These are phyloP conservation scores for Drosophila paulistorum DNA, from an alignment of 1,140 invertebrate genomes.

Conservation along the genomic window DNA sequence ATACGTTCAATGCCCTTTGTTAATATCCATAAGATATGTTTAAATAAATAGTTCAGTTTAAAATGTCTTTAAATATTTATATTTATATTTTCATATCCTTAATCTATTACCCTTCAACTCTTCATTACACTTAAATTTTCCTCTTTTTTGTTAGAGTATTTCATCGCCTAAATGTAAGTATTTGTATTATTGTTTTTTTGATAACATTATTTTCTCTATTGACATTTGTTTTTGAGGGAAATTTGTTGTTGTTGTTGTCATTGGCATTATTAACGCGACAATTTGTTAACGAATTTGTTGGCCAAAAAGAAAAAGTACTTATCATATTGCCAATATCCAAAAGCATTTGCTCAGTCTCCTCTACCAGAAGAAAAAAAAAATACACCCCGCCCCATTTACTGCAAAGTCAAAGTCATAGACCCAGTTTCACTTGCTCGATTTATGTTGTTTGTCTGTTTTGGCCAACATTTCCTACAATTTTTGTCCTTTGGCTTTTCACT, in stretches of 20 bases:
- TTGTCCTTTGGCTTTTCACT: slow-evolving; percentile 41
- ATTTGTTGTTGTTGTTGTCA: slow-evolving; percentile 34
- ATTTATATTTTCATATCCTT: not conserved
- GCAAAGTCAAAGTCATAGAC: slow-evolving; percentile 38
- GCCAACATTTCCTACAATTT: slow-evolving; percentile 29
- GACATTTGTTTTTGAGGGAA: slow-evolving; percentile 28
- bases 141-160: not conserved
- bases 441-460: slow-evolving; percentile 36
- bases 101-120: not conserved
- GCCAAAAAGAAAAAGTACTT: slow-evolving; percentile 42
- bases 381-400: not conserved
- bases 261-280: slow-evolving; percentile 54
- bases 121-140: not conserved
- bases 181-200: slow-evolving; percentile 8
- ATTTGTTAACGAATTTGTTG: slow-evolving; percentile 31
- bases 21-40: no score
- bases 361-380: no score
- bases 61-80: no score
- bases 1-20: no score
- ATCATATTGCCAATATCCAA: slow-evolving; percentile 43
- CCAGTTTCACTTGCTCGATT: slow-evolving; percentile 13
- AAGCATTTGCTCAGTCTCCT: not conserved
- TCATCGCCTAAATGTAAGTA: not conserved
- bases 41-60: no score
- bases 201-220: slow-evolving; percentile 37